Evolutionary conservation across 1,140 invertebrate genomes (phyloP), one percentile per base, ranked within the genome.

Genomic region (Drosophila nasuta): DNA sequence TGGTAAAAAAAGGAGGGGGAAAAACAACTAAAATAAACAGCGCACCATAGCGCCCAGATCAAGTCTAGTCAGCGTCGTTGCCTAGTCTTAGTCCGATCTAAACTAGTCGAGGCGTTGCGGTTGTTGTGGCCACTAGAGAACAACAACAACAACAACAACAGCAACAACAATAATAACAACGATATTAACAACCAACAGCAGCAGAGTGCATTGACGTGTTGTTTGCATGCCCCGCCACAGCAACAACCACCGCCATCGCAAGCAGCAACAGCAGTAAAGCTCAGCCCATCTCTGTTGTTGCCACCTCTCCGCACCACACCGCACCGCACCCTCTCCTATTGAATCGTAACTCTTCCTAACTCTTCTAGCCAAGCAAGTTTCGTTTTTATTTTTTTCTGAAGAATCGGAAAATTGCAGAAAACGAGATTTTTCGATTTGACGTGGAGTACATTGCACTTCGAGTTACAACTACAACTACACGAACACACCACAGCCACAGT

Each of bases 51-150:
- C 64, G 77, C 69, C 25, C 69, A 88, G 83, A 83, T 87, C 83
- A 75, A 78, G 77, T 73, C 79, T 81, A 82, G 77, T 70, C 81
- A 70, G 69, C 76, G 76, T 81, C 76, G 76, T 81, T 90, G 72
- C 80, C 83, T 87, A 76, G 58, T 63, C 72, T 38, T 38, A 72
- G 80, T 77, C 80, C 85, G 82, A 88, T 88, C 80, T 88, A 88
- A 88, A 88, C 83, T 83, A 88, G 83, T 88, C 82, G 77, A 91
- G 86, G 79, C 82, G 82, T 89, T 90, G 77, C 79, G 81, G 76
- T 73, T 68, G 76, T 65, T 52, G 65, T 60, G 73, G 52, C 60
- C 60, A 66, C 60, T 20, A 66, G 60, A 59, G 46, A 52, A 28
- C 49, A 57, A 30, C 52, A 57, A 8, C 52, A 57, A 8, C 81